Base-by-base conservation (phyloP, 2,113 vertebrate genomes). In the Mastomys coucha region DNA sequence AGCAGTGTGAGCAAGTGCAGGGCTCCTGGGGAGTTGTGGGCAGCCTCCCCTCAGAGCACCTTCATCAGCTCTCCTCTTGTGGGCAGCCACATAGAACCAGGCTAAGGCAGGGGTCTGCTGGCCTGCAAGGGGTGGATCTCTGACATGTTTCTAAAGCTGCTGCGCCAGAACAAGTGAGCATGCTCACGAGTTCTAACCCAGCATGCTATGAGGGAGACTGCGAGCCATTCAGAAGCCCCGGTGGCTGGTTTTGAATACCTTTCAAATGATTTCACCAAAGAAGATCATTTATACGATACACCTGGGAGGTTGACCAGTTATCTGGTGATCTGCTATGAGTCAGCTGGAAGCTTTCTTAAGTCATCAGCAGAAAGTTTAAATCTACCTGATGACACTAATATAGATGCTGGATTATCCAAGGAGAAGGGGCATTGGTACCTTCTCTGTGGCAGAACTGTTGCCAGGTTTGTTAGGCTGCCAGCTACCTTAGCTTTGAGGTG, bases 291-390 rank as follows among this genome's bases (percentile, higher is more conserved):
- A 24, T 86, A 3, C n/a, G 13, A 36, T 16, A 42, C 13, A 10
- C 20, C 33, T 58, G 20, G 70, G 20, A 86, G 49, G 73, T 20
- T 91, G 95, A 84, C 33, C 28, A 65, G 20, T 78, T 77, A 39
- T 76, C 22, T 39, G 4, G 65, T 91, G n/a, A 7, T 65, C 31
- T 42, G 58, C 56, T 49, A 5, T 76, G 53, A n/a, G 28, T 53
- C 28, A 39, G 36, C 91, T 88, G 56, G 42, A 88, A 78, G 9
- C 42, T 84, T 10, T 78, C 73, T 89, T 82, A 91, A 65, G 85
- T 78, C 58, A 86, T 90, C 94, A 92, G 17, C 20, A n/a, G 73
- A 16, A 7, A 67, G 58, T 96, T 56, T 58, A 45, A 91, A 53
- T 78, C 49, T 13, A 0, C 20, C 56, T 26, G 17, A 81, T 58